Conservation (phyloP, 2,113 vertebrate species). For the Gymnobelideus leadbeateri region DNA sequence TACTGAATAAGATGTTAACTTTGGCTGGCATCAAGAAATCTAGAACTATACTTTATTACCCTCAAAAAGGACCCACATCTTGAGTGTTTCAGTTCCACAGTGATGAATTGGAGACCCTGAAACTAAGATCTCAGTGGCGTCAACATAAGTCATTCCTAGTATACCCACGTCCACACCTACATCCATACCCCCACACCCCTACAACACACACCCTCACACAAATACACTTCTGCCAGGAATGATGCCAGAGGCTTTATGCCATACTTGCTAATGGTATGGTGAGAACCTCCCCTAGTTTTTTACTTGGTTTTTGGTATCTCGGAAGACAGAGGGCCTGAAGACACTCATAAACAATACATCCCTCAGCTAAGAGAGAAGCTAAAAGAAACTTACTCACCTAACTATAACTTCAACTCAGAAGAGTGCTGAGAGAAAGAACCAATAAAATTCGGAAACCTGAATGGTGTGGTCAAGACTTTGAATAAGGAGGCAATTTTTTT, state of each 20-base stretch:
- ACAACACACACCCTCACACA: no score
- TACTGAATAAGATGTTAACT: neutral
- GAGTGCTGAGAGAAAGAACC: neutral
- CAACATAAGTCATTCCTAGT: no score
- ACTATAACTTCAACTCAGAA: neutral
- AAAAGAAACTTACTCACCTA: neutral
- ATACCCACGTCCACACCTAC: no score
- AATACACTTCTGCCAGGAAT: no score
- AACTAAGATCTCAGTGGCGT: no score
- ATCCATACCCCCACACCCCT: no score
- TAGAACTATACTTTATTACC: neutral
- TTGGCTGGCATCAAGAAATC: neutral
- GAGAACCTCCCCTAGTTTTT: no score
- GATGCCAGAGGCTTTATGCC: no score
- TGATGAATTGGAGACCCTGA: no score
- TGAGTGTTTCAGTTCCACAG: no score
- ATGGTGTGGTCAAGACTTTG: neutral
- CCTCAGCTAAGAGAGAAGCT: neutral
- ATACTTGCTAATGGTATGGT: no score
- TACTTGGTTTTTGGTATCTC: neutral
- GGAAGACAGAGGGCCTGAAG: neutral
- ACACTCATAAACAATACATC: neutral
- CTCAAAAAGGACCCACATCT: neutral
- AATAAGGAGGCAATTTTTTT: neutral
- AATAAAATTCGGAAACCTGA: neutral